Evolutionary conservation across 2,888 invertebrate genomes (phyloP), one percentile per base, ranked within the genome.

Genomic region (Melipona beecheii): DNA sequence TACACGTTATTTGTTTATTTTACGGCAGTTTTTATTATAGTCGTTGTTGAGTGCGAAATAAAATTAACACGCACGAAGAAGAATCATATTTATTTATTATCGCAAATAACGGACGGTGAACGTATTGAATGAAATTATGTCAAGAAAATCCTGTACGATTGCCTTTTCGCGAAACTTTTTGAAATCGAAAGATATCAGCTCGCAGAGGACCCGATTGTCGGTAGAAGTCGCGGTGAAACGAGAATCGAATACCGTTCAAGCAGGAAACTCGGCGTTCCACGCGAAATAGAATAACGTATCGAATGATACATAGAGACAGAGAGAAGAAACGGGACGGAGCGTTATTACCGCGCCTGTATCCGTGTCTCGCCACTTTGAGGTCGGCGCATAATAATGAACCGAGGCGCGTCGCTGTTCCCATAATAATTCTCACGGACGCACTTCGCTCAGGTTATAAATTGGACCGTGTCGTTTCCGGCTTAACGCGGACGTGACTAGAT

Each of bases 381-480:
- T 66, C 76, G 78, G 81, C 79, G 81, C 75, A 58, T 75, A 76
- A 75, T 83, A 86, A 87, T 80, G 81, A 83, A 73, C 75, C 69
- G 58, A 56, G 71, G 15, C 71, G 15, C 71, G 66, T 86, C 78
- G 50, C 52, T 49, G 62, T 54, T 52, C 43, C 50, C n/a, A 60
- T 58, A 66, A 80, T 79, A 75, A 85, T 88, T 86, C 70, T 70
- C 70, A 68, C 21, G 66, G 56, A 21, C 69, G 68, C 49, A 43
- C 15, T 76, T 69, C 75, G 72, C 66, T 43, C 65, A 66, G 74
- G 71, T 49, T 82, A 80, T 84, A 88, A 90, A 91, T 90, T 89
- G 87, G 89, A 85, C 86, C 83, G 83, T 84, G 85, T 81, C 78
- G 83, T 75, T 86, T 86, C 69, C 85, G 82, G 83, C 88, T 90